Evolutionary conservation across 2,888 invertebrate species (phyloP), one percentile per base, ranked within the genome.

Genomic region (Leucozona laternaria): DNA sequence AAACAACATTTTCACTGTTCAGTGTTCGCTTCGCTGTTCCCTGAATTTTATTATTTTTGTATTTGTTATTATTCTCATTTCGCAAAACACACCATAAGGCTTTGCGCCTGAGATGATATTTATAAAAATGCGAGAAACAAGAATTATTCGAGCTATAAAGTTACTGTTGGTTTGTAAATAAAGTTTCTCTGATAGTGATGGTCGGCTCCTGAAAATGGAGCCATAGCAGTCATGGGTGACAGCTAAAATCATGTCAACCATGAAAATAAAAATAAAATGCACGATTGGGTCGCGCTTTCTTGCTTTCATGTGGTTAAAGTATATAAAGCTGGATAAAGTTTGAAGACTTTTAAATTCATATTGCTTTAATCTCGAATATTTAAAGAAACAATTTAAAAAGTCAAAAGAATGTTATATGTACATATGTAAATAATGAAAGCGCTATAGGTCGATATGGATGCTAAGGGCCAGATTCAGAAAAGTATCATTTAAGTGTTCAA

Each of bases 101-200:
- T 70, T 75, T 79, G 48, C 31, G 60, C 40, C 53, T 57, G 48
- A 45, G n/a, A 79, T 75, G 57, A 70, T 70, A 79, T 75, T 70
- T 28, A 70, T 75, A 62, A 75, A 79, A 75, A 79, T 62, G 64
- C 64, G 25, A 64, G 43, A 75, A 70, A 70, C 70, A 75, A 64
- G 43, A 75, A 70, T 73, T 75, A 75, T 64, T 71, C 64, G 64
- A 71, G 75, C 70, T 70, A 31, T n/a, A 75, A 79, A 62, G 43
- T 58, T 60, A n/a, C 4, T 37, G 50, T n/a, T n/a, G n/a, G 10
- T 25, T 60, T 62, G n/a, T 25, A 43, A 40, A 25, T 43, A 15
- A 13, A 40, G 13, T 13, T 22, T 40, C 40, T 62, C 2, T 37
- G 53, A 50, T 17, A 28, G 25, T 40, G 25, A 25, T 40, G 4